A percentile compares a stretch with the other conserved stretches of the same genome.
Evolutionary conservation across 1,140 invertebrate genomes (phyloP).

Genomic region (Panagrolaimus sp.): DNA sequence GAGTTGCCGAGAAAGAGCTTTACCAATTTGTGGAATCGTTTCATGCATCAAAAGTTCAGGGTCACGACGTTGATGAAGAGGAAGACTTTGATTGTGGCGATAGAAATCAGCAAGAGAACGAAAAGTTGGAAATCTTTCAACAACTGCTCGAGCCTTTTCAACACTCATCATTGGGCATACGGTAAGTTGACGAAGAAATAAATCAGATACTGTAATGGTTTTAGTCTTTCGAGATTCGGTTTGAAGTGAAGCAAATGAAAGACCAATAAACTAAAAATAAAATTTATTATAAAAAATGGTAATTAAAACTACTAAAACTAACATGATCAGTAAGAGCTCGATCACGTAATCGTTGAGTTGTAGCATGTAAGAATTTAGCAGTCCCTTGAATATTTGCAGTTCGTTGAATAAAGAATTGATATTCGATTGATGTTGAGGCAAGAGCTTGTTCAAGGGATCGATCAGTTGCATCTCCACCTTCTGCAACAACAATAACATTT

Average conservation of each 20-base stretch:
- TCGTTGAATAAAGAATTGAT: conserved; percentile 46
- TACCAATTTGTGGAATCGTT: neutral
- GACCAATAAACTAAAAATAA: conserved; percentile 42
- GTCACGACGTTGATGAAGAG: too few relatives aligned
- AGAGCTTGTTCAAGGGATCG: conserved; percentile 46
- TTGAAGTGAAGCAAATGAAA: conserved; percentile 39
- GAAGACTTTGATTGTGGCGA: neutral
- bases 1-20: neutral
- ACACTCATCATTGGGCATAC: conserved; percentile 45
- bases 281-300: neutral
- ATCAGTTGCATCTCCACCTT: conserved; percentile 32
- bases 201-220: conserved; percentile 32
- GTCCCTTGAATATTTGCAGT: conserved; percentile 44
- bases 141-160: conserved; percentile 35
- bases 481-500: conserved; percentile 44
- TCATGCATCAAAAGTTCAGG: neutral
- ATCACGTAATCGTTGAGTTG: conserved; percentile 34
- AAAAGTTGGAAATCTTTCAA: conserved; percentile 38
- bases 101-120: conserved; percentile 40
- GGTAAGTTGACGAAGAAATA: conserved; percentile 47
- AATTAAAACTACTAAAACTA: conserved; percentile 2
- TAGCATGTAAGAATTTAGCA: conserved; percentile 40
- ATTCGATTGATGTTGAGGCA: conserved; percentile 39
- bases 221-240: conserved; percentile 36
- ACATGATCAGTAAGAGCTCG: conserved; percentile 35